phyloP scores from a whole-genome alignment of 2,888 invertebrate genomes.

The Melanargia galathea region DNA sequence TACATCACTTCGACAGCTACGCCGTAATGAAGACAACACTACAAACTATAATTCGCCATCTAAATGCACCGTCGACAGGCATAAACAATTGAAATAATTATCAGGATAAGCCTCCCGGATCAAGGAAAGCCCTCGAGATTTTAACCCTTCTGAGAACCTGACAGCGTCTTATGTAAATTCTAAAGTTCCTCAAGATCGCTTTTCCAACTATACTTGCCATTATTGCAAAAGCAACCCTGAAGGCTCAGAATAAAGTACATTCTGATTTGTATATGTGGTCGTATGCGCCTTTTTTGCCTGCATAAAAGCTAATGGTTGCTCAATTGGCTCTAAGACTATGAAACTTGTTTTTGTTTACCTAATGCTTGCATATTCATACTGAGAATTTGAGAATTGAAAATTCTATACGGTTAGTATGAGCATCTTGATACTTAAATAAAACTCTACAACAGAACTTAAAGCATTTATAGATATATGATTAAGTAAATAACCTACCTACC shows the following conservation, averaged over 20 bases:
- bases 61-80: conserved; percentile 81
- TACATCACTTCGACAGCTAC: conserved; percentile 70
- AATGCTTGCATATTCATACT: conserved; percentile 32
- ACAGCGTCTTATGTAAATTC: conserved; percentile 81
- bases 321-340: conserved; percentile 71
- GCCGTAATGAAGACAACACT: conserved; percentile 73
- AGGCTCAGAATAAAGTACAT: conserved; percentile 16
- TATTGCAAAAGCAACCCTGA: conserved; percentile 40
- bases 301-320: conserved; percentile 62
- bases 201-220: conserved; percentile 34
- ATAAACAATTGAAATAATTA: conserved; percentile 83
- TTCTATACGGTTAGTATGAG: background rate
- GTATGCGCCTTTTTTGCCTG: conserved; percentile 43
- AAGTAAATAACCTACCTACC: too few relatives aligned
- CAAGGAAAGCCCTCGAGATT: conserved; percentile 77
- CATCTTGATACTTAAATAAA: too few relatives aligned
- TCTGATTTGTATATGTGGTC: conserved; percentile 21
- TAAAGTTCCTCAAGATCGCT: conserved; percentile 59
- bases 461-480: too few relatives aligned
- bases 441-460: too few relatives aligned
- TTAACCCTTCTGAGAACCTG: conserved; percentile 76
- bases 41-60: conserved; percentile 81
- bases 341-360: conserved; percentile 61
- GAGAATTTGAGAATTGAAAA: conserved; percentile 4
- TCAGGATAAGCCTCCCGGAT: conserved; percentile 79